Percentiles rank a stretch among this genome's conserved stretches.
Conservation (phyloP, 30 jellyfish, hydroid and myxozoan genomes). For the Hydra vulgaris region DNA sequence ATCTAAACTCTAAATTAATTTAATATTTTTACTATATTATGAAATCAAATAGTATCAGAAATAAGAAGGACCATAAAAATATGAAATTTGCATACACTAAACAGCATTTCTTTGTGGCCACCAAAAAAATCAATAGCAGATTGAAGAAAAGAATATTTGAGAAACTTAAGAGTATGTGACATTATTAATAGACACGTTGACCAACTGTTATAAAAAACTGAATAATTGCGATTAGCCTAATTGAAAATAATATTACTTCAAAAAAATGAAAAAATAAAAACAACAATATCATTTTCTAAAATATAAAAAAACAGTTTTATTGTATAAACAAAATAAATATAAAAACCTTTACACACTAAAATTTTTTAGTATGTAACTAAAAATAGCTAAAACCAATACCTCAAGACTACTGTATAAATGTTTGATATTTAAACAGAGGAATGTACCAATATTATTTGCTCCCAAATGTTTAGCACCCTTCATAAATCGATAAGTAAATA, state of each 20-base stretch:
- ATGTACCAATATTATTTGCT: background rate
- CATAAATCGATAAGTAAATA: too few species aligned
- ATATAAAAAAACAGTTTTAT: too few species aligned
- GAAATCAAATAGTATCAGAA: background rate
- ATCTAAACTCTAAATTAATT: constrained; percentile 23
- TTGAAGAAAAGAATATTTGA: constrained; percentile 16
- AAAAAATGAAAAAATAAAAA: too few species aligned
- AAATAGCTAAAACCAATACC: background rate
- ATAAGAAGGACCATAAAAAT: too few species aligned
- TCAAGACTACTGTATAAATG: background rate
- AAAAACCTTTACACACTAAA: too few species aligned
- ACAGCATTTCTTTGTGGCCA: constrained; percentile 38
- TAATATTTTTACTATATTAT: background rate
- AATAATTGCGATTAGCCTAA: background rate
- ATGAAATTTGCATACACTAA: constrained; percentile 56
- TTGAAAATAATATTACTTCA: background rate
- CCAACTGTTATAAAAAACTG: constrained; percentile 24
- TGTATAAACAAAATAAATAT: too few species aligned
- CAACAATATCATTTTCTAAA: too few species aligned
- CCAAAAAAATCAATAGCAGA: constrained; percentile 45
- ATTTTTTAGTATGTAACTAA: too few species aligned
- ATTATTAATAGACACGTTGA: constrained; percentile 16
- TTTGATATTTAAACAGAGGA: background rate
- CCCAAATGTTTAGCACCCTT: background rate
- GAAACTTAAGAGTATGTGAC: constrained; percentile 23